Evolutionary conservation across 2,888 invertebrate species (phyloP).

Genomic region (Agrochola lota): DNA sequence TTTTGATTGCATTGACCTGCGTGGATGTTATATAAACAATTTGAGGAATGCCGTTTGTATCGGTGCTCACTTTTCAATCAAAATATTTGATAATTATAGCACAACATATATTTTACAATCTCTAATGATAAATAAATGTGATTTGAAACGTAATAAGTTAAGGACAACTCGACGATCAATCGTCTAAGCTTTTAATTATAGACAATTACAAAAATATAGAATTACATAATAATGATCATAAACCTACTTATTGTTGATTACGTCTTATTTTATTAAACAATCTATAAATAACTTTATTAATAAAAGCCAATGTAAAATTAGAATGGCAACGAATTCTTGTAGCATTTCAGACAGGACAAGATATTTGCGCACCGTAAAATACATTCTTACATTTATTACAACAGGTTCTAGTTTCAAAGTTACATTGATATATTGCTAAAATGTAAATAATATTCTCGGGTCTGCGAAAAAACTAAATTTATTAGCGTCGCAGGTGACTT

Average conservation of each 20-base stretch:
- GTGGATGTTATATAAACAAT: conserved; percentile 40
- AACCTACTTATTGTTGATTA: conserved; percentile 34
- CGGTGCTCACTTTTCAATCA: conserved; percentile 5
- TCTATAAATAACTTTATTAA: neutral
- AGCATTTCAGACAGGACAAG: neutral
- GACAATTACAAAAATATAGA: conserved; percentile 10
- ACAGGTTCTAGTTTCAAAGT: conserved; percentile 9
- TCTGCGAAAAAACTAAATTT: conserved; percentile 35
- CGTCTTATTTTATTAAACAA: conserved; percentile 9
- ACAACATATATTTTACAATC: neutral
- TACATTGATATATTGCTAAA: conserved; percentile 42
- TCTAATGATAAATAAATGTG: neutral
- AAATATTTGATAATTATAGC: conserved; percentile 8
- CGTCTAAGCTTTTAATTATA: neutral
- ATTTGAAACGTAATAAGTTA: conserved; percentile 8
- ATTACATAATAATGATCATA: conserved; percentile 22
- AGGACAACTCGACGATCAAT: conserved; percentile 9
- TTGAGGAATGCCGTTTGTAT: conserved; percentile 24
- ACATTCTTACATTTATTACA: conserved; percentile 12
- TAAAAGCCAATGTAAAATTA: neutral
- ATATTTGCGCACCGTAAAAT: conserved; percentile 7
- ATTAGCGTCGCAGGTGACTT: conserved; percentile 24
- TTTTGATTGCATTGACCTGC: conserved; percentile 44
- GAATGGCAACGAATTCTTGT: neutral
- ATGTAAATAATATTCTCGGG: conserved; percentile 24